Base-by-base conservation (phyloP, 2,113 vertebrate species). In the Dipodomys ordii region DNA sequence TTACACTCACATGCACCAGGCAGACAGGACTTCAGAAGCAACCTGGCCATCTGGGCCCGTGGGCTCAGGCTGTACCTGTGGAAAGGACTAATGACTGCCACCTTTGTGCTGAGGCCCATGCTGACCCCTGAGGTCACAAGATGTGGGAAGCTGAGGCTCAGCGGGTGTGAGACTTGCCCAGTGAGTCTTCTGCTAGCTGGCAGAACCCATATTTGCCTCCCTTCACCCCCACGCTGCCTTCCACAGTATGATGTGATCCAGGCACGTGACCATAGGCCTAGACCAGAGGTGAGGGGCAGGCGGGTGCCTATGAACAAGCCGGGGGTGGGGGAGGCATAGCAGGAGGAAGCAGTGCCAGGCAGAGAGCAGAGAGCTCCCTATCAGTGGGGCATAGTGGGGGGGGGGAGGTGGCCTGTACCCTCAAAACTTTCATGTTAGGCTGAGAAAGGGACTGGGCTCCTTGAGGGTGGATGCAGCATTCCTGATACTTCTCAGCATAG, bases 401-500 rank as follows among this genome's bases (percentile, higher is more conserved):
- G 8, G 20, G 3, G 2, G 16, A 60, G 53, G 77, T 3, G 0
- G 25, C 71, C 0, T 0, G 28, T 20, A 30, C 35, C 35, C 35
- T 39, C 35, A 39, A 39, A 39, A 39, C 44, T 2, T n/a, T 68
- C 71, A 2, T n/a, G 60, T 9, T 19, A 20, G 65, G 39, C 49
- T 15, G 77, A 82, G 65, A 35, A 44, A 18, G n/a, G 67, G 32
- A 46, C 25, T 77, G 32, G 1, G 10, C n/a, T 44, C 27, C 44
- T 62, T 6, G 10, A 74, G 27, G 74, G 16, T 22, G 30, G 39
- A 28, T 13, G 3, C 2, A 16, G 3, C 3, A 10, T 20, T 73
- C 18, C 1, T 9, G n/a, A 27, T 0, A 0, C 25, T 6, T 9
- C 44, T 68, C 44, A 19, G 73, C 1, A 3, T 5, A 28, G 19